These are phyloP conservation scores for Seira sanloemensis DNA, from an alignment of 2,888 invertebrate genomes.

Conservation along the genomic window DNA sequence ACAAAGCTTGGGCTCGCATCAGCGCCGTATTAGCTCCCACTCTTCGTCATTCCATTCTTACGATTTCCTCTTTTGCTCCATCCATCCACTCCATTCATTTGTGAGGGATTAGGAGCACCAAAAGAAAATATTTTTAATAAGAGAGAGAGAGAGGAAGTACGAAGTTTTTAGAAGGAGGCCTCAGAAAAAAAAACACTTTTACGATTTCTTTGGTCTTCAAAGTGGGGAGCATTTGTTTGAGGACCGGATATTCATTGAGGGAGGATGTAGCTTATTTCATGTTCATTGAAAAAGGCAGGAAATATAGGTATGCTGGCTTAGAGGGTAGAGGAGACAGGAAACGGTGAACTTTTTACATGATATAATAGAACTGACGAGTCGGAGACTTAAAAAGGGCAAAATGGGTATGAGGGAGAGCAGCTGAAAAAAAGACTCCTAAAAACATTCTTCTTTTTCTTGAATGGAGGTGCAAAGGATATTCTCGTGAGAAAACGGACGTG, in stretches of 20 bases:
- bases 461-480: background rate
- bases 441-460: constrained; percentile 5
- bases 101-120: background rate
- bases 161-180: background rate
- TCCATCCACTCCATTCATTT: background rate
- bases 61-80: background rate
- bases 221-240: background rate
- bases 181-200: background rate
- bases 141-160: background rate
- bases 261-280: background rate
- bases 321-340: background rate
- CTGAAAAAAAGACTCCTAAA: background rate
- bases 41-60: background rate
- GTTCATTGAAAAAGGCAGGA: background rate
- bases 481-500: constrained; percentile 45
- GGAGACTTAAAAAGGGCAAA: background rate
- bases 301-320: too few species aligned
- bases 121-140: background rate
- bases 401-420: too few species aligned
- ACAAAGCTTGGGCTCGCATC: background rate
- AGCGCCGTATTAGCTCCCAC: background rate
- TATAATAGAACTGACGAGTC: background rate
- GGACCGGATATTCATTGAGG: constrained; percentile 16
- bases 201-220: background rate
- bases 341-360: constrained; percentile 6